Conservation (phyloP, 2,888 invertebrate genomes). For the Sepiola atlantica region DNA sequence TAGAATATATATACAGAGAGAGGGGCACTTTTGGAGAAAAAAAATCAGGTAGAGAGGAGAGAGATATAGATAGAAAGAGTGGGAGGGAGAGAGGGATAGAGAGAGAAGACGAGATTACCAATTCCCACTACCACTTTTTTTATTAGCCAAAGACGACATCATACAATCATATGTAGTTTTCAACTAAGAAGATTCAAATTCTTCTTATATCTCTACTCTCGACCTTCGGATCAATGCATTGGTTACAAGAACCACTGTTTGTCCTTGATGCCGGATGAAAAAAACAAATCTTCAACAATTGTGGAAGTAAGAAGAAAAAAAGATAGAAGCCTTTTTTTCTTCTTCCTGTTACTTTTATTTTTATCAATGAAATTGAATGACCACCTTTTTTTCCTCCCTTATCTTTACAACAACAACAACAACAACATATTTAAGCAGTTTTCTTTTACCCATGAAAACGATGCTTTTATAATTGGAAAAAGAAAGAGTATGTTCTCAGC, state of each 20-base stretch:
- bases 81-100: background rate
- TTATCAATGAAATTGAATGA: constrained; percentile 17
- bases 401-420: background rate
- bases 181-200: background rate
- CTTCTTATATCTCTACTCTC: background rate
- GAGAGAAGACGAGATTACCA: background rate
- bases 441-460: background rate
- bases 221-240: constrained; percentile 8
- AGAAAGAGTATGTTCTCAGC: background rate
- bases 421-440: background rate
- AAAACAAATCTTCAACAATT: background rate
- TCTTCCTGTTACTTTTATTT: background rate
- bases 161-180: background rate
- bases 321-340: background rate
- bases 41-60: background rate
- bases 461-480: background rate
- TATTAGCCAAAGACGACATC: background rate
- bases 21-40: background rate
- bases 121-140: background rate
- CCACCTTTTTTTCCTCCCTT: background rate
- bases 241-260: background rate
- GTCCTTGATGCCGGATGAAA: background rate
- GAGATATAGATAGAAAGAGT: background rate
- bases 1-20: background rate
- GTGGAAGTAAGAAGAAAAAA: background rate